Conservation (phyloP, 2,113 vertebrate species). For the Actinemys pallida region DNA sequence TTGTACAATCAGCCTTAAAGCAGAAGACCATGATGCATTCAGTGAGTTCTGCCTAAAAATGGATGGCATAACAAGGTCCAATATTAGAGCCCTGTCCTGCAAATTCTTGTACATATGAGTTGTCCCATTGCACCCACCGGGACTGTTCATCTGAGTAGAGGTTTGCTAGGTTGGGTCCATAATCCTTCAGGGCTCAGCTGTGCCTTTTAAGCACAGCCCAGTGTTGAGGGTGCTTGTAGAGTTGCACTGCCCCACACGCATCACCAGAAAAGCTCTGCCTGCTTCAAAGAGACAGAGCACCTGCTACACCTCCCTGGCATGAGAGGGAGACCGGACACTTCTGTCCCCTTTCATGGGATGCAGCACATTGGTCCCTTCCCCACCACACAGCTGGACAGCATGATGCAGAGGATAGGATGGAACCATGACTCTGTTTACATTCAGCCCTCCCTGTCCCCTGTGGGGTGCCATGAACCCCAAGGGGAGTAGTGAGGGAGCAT, state of each 20-base stretch:
- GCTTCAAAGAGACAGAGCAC: background rate
- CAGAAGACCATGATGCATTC: background rate
- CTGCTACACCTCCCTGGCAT: background rate
- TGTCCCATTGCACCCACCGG: background rate
- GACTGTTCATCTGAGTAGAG: background rate
- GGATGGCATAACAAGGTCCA: background rate
- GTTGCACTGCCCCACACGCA: background rate
- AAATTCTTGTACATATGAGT: background rate
- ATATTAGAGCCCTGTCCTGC: background rate
- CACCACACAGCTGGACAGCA: background rate
- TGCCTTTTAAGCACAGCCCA: background rate
- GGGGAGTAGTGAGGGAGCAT: background rate
- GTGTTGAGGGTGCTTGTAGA: background rate
- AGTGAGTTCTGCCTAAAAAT: background rate
- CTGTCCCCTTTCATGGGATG: background rate
- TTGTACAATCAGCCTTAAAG: background rate
- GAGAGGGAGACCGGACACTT: background rate
- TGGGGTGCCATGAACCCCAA: background rate
- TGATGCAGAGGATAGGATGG: background rate
- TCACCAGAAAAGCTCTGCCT: rapidly evolving
- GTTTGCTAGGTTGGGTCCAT: background rate
- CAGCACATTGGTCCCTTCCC: background rate
- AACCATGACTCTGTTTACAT: background rate
- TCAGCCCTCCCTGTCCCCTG: rapidly evolving
- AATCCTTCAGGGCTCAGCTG: background rate